Base-by-base conservation (phyloP, 1,140 invertebrate genomes). In the Chironomus tepperi region DNA sequence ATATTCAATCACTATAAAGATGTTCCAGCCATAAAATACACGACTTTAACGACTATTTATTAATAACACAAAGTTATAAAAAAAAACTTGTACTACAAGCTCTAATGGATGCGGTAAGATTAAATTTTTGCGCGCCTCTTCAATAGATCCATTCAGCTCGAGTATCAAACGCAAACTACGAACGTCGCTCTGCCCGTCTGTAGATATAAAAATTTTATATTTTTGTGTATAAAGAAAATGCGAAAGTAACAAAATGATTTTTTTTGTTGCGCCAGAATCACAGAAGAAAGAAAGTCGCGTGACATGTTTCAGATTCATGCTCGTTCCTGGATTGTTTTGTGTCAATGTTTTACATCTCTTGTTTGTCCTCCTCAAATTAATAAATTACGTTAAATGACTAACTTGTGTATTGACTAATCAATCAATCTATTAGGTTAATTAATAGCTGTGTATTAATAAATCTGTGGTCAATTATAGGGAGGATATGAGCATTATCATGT, bases 161-260 rank as follows among this genome's bases (percentile, higher is more conserved):
- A 57, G 47, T 57, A 57, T 57, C 47, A 57, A 57, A 57, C 12
- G 47, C 12, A 57, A 57, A 57, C 47, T 57, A 57, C 12, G 12
- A 15, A 5, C n/a, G 47, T 57, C 47, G 47, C 47, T 57, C 12
- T 34, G 24, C 24, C 24, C 1, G 24, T 34, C 24, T 34, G n/a
- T n/a, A 57, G 47, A 57, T 57, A 57, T 57, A 57, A 57, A n/a
- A 57, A 34, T 34, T 34, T 2, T 34, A 2, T 34, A 1, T 34
- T 34, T 34, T 34, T 34, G n/a, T n/a, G n/a, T 34, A 34, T 5
- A 57, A 57, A 57, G 47, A n/a, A 10, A 57, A 12, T 57, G 47
- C 47, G 47, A 57, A 47, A 57, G 47, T n/a, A 57, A 47, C 43
- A 57, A 57, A 57, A 57, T 57, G 47, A 57, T 57, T 57, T 57